phyloP scores from a whole-genome alignment of 2,888 invertebrate species.

The Cephus spinipes region DNA sequence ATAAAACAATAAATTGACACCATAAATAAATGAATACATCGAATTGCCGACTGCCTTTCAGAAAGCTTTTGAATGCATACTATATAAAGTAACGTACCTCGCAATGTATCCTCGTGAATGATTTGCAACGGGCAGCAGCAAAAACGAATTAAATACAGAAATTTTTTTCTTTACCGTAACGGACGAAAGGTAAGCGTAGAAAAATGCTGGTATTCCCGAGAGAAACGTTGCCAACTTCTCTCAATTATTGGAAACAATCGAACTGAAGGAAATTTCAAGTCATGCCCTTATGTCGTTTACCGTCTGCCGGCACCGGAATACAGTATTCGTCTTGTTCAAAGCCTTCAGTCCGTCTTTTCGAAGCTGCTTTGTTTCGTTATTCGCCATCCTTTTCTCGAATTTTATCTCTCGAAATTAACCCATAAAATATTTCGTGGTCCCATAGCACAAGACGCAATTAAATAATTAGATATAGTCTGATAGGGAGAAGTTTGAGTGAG shows the following conservation, averaged over 20 bases:
- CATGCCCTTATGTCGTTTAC: neutral
- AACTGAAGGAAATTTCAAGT: neutral
- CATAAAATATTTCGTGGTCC: neutral
- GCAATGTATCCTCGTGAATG: neutral
- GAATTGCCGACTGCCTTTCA: neutral
- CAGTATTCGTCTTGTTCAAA: neutral
- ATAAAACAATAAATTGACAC: conserved; percentile 5
- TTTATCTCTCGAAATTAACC: neutral
- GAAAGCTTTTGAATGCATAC: neutral
- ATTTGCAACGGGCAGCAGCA: neutral
- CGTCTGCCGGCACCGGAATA: neutral
- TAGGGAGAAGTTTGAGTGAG: neutral
- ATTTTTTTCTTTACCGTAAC: neutral
- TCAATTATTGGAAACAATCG: neutral
- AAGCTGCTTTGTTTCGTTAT: neutral
- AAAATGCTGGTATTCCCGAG: neutral
- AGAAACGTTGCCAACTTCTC: neutral
- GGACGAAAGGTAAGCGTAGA: neutral
- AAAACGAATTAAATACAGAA: neutral
- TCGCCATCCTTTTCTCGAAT: neutral
- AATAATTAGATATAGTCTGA: neutral
- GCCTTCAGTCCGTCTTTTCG: neutral
- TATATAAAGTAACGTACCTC: neutral
- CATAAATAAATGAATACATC: conserved; percentile 13
- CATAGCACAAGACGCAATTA: neutral